Percentiles rank a stretch among this genome's conserved stretches.
These are phyloP conservation scores for Octomys mimax DNA, from an alignment of 2,797 vertebrate genomes.

Conservation along the genomic window DNA sequence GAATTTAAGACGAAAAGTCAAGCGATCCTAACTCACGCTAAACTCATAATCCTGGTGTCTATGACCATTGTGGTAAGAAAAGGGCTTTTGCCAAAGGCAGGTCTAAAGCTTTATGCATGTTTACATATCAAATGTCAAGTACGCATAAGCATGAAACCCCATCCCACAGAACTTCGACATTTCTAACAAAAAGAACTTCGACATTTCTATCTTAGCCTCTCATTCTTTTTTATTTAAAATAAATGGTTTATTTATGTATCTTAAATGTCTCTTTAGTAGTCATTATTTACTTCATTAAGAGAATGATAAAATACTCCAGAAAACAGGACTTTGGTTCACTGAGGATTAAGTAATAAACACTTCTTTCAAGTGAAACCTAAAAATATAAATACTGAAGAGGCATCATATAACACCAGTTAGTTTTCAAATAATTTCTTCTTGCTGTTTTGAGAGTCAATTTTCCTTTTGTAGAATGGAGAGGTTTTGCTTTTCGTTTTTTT, in stretches of 20 bases:
- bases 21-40: slow-evolving; percentile 4
- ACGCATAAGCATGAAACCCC: background rate
- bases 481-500: too few species aligned
- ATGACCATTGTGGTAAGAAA: background rate
- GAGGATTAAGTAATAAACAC: background rate
- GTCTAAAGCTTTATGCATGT: background rate
- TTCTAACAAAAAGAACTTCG: background rate
- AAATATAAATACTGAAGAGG: slow-evolving; percentile 26
- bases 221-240: slow-evolving; percentile 59
- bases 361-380: slow-evolving; percentile 50
- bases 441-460: background rate
- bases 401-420: background rate
- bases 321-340: background rate
- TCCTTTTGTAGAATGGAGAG: background rate
- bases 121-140: background rate
- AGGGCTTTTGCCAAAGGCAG: background rate
- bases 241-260: slow-evolving; percentile 6
- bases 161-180: background rate
- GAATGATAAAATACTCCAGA: slow-evolving; percentile 56
- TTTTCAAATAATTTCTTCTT: slow-evolving; percentile 45
- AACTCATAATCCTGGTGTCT: background rate
- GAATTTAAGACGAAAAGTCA: slow-evolving; percentile 19
- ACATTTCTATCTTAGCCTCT: background rate
- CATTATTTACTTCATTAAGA: slow-evolving; percentile 46
- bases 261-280: slow-evolving; percentile 49